These are phyloP conservation scores for Odontophorus gujanensis DNA, from an alignment of 2,113 vertebrate genomes.

Conservation along the genomic window DNA sequence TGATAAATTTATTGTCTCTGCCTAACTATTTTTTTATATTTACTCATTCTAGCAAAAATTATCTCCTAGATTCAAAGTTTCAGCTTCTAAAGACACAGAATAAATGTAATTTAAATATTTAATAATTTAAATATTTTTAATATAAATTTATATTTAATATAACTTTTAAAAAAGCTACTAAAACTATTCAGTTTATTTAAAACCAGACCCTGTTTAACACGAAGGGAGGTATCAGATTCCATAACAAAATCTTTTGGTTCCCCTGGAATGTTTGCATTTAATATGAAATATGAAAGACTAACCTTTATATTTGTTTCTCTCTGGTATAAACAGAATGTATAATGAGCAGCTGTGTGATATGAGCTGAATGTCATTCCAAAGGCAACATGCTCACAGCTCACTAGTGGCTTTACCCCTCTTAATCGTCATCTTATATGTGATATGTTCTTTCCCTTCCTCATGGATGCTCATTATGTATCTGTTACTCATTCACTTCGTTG, in stretches of 20 bases:
- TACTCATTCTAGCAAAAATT: slow-evolving; percentile 35
- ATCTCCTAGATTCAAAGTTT: neutral
- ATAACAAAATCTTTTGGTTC: neutral
- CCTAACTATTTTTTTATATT: slow-evolving; percentile 43
- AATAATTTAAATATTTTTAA: too few relatives aligned
- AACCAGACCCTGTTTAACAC: neutral
- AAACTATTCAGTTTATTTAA: slow-evolving; percentile 25
- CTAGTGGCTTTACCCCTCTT: slow-evolving; percentile 44
- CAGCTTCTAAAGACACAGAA: neutral
- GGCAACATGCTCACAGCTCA: slow-evolving; percentile 20
- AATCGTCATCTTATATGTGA: slow-evolving; percentile 24
- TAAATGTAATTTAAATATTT: slow-evolving; percentile 9
- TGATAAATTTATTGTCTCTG: slow-evolving; percentile 32
- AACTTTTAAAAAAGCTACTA: too few relatives aligned
- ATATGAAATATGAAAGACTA: slow-evolving; percentile 6
- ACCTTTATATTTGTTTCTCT: slow-evolving; percentile 31
- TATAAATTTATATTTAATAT: too few relatives aligned
- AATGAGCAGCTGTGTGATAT: neutral
- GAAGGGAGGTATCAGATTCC: neutral
- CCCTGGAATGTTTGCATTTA: slow-evolving; percentile 7
- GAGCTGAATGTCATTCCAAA: slow-evolving; percentile 51
- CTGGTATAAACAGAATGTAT: neutral
- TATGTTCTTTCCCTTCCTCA: neutral
- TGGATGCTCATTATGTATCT: neutral
- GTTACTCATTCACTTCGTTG: neutral